These are phyloP conservation scores for Caenorhabditis macrosperma DNA, from an alignment of 2,888 invertebrate genomes.

Conservation along the genomic window DNA sequence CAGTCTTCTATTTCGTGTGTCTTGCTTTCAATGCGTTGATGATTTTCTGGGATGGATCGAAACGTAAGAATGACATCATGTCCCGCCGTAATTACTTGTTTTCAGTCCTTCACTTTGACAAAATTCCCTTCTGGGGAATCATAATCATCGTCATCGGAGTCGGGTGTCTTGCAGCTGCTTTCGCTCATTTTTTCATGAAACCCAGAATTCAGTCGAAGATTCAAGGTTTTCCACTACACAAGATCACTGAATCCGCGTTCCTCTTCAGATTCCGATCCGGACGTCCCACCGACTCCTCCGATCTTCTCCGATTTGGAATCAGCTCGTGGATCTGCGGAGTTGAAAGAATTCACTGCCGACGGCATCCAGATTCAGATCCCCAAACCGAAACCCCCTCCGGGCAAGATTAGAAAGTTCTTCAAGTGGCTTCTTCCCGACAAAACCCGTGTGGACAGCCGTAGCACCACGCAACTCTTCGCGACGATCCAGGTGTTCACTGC, in stretches of 20 bases:
- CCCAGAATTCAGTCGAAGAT: constrained; percentile 71
- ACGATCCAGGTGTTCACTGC: constrained; percentile 97
- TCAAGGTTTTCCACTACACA: constrained; percentile 2
- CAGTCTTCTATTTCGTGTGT: constrained; percentile 93
- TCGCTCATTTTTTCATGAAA: constrained; percentile 73
- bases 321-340: constrained; percentile 23
- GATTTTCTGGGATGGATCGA: constrained; percentile 92
- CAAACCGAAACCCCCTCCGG: constrained; percentile 16
- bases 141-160: constrained; percentile 84
- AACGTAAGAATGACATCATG: constrained; percentile 19
- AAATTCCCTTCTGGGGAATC: constrained; percentile 86
- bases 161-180: constrained; percentile 84
- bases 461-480: constrained; percentile 85
- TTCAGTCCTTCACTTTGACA: constrained; percentile 90
- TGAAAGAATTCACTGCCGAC: constrained; percentile 24
- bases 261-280: constrained; percentile 17
- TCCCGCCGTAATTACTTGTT: background rate
- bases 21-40: constrained; percentile 93
- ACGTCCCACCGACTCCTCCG: constrained; percentile 50
- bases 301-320: constrained; percentile 51
- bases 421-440: constrained; percentile 70
- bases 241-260: background rate
- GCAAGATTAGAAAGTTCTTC: constrained; percentile 56
- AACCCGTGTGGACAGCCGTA: constrained; percentile 61
- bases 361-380: background rate